These are phyloP conservation scores for Lacanobia oleracea DNA, from an alignment of 2,888 invertebrate genomes.

Conservation along the genomic window DNA sequence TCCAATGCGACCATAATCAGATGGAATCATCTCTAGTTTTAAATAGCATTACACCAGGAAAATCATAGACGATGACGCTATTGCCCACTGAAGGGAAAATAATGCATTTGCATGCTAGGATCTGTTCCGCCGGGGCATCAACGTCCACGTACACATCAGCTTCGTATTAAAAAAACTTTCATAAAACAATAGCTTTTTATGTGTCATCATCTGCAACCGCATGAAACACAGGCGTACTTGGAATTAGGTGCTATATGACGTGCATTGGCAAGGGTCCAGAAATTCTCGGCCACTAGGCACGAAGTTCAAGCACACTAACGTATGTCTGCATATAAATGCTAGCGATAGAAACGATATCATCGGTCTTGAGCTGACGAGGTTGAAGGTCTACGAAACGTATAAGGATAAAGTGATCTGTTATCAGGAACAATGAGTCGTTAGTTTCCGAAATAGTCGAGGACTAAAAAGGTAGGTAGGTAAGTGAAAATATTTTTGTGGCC, in stretches of 20 bases:
- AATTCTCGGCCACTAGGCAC: constrained; percentile 19
- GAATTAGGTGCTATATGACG: constrained; percentile 32
- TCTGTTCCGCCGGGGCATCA: background rate
- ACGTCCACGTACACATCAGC: constrained; percentile 17
- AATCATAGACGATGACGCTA: background rate
- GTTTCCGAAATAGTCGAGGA: constrained; percentile 36
- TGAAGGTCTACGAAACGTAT: constrained; percentile 23
- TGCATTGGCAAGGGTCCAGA: constrained; percentile 54
- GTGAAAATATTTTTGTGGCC: constrained; percentile 21
- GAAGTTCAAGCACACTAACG: constrained; percentile 37
- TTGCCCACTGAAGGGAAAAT: background rate
- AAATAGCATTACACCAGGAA: background rate
- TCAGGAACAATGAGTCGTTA: constrained; percentile 51
- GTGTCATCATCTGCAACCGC: constrained; percentile 51
- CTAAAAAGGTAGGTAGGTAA: background rate
- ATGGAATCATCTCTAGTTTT: background rate
- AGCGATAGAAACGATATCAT: constrained; percentile 41
- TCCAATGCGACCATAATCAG: background rate
- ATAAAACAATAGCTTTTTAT: constrained; percentile 49
- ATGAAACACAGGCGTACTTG: constrained; percentile 19
- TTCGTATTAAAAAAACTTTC: background rate
- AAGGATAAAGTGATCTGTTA: constrained; percentile 39
- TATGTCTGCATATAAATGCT: constrained; percentile 18
- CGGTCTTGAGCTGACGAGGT: constrained; percentile 30
- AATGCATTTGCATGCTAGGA: background rate